A percentile compares a stretch with the other conserved stretches of the same genome.
Evolutionary conservation across 2,797 vertebrate species (phyloP).

Genomic region (Fistularia commersonii): DNA sequence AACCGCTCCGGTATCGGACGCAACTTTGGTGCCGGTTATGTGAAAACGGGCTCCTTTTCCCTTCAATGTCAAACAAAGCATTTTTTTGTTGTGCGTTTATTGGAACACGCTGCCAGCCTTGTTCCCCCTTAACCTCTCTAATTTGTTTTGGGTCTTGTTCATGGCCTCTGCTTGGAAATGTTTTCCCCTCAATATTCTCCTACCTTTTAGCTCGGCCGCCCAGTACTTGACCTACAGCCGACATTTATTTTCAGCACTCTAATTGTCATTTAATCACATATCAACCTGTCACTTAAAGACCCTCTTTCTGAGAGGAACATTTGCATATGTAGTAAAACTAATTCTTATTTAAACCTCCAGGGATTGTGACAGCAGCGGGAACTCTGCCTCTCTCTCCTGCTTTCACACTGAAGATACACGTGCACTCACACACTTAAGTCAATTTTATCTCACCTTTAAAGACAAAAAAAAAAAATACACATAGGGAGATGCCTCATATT

Average conservation of each 20-base stretch:
- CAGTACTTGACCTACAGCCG: constrained; percentile 75
- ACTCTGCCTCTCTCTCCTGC: constrained; percentile 44
- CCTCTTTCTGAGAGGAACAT: constrained; percentile 71
- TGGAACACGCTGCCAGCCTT: constrained; percentile 60
- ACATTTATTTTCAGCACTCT: constrained; percentile 78
- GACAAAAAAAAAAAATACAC: constrained; percentile 61
- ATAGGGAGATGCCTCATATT: constrained; percentile 61
- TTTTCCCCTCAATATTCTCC: constrained; percentile 71
- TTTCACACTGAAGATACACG: constrained; percentile 44
- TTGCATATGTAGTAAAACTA: constrained; percentile 85
- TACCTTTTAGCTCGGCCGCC: constrained; percentile 75
- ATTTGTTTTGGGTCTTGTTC: constrained; percentile 77
- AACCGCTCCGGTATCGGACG: not conserved
- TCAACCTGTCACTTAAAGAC: constrained; percentile 85
- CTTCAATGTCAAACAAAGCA: constrained; percentile 37
- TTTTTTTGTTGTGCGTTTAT: constrained; percentile 62
- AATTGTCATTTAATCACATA: constrained; percentile 86
- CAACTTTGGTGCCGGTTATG: constrained; percentile 1
- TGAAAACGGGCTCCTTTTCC: constrained; percentile 36
- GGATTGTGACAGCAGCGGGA: constrained; percentile 61
- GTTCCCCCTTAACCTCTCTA: constrained; percentile 63
- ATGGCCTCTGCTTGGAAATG: constrained; percentile 68
- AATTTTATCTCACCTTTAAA: constrained; percentile 62
- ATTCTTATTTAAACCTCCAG: constrained; percentile 77
- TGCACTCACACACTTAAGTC: constrained; percentile 7